Conservation (phyloP, 1,140 invertebrate species). For the Littorina saxatilis region DNA sequence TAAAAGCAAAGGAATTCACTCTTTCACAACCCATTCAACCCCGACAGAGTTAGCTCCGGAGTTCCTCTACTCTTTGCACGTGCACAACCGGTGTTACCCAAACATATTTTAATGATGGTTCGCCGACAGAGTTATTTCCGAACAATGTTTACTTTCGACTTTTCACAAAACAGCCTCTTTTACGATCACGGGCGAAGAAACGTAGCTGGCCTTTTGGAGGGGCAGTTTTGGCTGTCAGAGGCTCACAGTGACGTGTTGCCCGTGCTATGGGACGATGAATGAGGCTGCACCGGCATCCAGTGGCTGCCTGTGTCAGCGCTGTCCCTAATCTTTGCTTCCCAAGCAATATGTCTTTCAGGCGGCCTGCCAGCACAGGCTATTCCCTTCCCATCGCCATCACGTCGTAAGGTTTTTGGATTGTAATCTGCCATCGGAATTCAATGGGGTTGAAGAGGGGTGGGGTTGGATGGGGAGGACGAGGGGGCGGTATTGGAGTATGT, state of each 20-base stretch:
- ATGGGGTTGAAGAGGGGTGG: slow-evolving; percentile 1
- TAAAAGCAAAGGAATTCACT: too few relatives aligned
- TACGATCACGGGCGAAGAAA: too few relatives aligned
- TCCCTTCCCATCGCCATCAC: slow-evolving; percentile 19
- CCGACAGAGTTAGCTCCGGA: too few relatives aligned
- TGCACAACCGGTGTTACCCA: too few relatives aligned
- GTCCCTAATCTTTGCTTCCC: slow-evolving; percentile 39
- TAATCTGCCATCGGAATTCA: slow-evolving; percentile 42
- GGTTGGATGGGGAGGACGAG: background rate
- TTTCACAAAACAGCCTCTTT: background rate
- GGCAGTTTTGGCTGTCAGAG: background rate
- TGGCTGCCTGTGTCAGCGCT: slow-evolving; percentile 14
- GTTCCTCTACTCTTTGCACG: too few relatives aligned
- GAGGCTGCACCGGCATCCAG: background rate
- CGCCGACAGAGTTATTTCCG: too few relatives aligned
- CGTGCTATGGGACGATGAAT: slow-evolving; percentile 24
- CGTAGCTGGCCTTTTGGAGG: background rate
- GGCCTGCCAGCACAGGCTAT: slow-evolving; percentile 21
- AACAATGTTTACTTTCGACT: too few relatives aligned
- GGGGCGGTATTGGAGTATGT: background rate
- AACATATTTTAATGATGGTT: too few relatives aligned
- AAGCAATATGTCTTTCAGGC: slow-evolving; percentile 41
- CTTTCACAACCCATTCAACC: too few relatives aligned
- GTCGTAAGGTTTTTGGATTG: slow-evolving; percentile 32
- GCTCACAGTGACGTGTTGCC: slow-evolving; percentile 5